Evolutionary conservation across 64 coral and sea anemone genomes (phyloP).

Genomic region (Stichodactyla mertensii): DNA sequence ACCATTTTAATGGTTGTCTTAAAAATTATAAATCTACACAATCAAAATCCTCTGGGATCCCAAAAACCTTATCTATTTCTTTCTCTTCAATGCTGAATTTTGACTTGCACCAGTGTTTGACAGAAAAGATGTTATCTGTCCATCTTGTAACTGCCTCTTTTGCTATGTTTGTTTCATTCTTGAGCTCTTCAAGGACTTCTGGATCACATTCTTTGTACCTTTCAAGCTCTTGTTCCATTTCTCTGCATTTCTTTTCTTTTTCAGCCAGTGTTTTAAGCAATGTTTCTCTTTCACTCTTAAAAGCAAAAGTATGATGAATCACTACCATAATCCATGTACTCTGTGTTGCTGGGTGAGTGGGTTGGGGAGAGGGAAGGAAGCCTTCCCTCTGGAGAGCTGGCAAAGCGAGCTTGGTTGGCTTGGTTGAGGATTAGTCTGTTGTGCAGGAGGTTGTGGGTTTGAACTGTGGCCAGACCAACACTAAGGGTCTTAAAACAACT

Average conservation of each 20-base stretch:
- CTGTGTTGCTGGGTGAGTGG: too few species aligned
- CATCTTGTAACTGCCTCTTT: slow-evolving; percentile 86
- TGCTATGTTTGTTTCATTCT: slow-evolving; percentile 72
- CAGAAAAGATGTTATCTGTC: slow-evolving; percentile 95
- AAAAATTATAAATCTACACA: slow-evolving; percentile 58
- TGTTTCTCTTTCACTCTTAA: slow-evolving; percentile 53
- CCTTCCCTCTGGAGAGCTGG: too few species aligned
- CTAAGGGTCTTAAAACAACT: too few species aligned
- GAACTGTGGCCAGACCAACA: too few species aligned
- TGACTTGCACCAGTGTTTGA: slow-evolving; percentile 91
- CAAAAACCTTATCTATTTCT: slow-evolving; percentile 92
- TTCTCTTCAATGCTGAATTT: slow-evolving; percentile 93
- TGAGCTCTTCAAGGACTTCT: slow-evolving; percentile 76
- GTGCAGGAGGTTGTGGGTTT: not conserved
- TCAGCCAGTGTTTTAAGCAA: slow-evolving; percentile 67
- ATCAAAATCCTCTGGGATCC: slow-evolving; percentile 98
- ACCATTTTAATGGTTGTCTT: too few species aligned
- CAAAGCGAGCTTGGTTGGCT: too few species aligned
- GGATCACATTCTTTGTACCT: slow-evolving; percentile 84
- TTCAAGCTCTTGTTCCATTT: slow-evolving; percentile 66
- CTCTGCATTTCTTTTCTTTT: slow-evolving; percentile 55
- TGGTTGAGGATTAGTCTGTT: not conserved
- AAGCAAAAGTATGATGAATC: not conserved
- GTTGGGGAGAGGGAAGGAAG: too few species aligned
- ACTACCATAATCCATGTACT: too few species aligned